Conservation (phyloP, 2,113 vertebrate genomes). For the Neotoma lepida region DNA sequence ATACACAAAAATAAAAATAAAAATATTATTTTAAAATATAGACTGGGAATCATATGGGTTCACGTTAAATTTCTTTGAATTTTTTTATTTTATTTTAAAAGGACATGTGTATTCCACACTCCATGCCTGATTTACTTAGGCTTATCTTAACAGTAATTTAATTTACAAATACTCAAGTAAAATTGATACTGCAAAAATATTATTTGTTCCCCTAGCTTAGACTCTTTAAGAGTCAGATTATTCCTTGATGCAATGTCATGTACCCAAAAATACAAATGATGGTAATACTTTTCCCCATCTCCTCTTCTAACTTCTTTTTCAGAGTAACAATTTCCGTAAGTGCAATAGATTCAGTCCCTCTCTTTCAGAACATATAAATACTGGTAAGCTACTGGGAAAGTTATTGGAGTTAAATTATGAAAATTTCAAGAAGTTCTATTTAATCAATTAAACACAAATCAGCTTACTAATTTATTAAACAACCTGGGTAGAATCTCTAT, state of each 20-base stretch:
- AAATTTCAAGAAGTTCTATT: conserved; percentile 59
- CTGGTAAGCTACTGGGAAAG: conserved; percentile 49
- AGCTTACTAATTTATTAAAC: conserved; percentile 47
- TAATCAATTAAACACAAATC: conserved; percentile 56
- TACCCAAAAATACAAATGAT: conserved; percentile 1
- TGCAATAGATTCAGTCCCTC: background rate
- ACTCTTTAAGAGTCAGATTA: background rate
- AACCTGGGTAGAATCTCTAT: conserved; percentile 33
- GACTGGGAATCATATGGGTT: background rate
- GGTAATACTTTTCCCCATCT: background rate
- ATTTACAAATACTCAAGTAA: conserved; percentile 47
- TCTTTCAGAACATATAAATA: conserved; percentile 24
- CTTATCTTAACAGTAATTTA: conserved; percentile 42
- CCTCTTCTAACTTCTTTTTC: conserved; percentile 36
- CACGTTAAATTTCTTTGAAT: conserved; percentile 49
- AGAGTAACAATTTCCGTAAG: conserved; percentile 33
- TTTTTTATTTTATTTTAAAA: conserved; percentile 59
- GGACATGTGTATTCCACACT: conserved; percentile 10
- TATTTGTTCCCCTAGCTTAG: background rate
- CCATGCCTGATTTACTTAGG: conserved; percentile 36
- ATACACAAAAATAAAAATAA: background rate
- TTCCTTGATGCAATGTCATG: background rate
- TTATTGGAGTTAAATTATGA: conserved; percentile 17
- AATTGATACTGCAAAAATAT: conserved; percentile 50
- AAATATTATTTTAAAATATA: background rate